These are phyloP conservation scores for Otus sunia DNA, from an alignment of 2,113 vertebrate genomes.

Conservation along the genomic window DNA sequence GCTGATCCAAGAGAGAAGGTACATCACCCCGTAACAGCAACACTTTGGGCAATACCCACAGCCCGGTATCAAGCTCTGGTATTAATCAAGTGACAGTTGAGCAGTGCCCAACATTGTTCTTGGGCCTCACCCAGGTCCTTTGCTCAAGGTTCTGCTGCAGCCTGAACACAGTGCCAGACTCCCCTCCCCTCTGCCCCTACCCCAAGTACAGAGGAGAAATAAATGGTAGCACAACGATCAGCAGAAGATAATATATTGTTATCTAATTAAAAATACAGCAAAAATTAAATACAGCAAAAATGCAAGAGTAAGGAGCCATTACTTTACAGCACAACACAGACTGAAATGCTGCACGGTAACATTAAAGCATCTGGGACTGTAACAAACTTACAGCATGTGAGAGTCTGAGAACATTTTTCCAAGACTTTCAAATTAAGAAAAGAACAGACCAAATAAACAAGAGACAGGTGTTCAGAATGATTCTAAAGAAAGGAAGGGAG, in stretches of 20 bases:
- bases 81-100: background rate
- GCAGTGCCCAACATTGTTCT: background rate
- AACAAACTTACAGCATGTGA: slow-evolving; percentile 18
- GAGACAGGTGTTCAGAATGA: background rate
- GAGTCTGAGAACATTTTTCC: slow-evolving; percentile 40
- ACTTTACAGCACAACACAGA: slow-evolving; percentile 57
- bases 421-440: slow-evolving; percentile 17
- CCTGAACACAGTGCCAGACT: background rate
- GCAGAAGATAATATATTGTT: slow-evolving; percentile 56
- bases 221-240: slow-evolving; percentile 30
- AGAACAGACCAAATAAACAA: background rate
- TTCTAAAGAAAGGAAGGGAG: background rate
- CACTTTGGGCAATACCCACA: background rate
- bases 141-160: background rate
- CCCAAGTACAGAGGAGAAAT: slow-evolving; percentile 26
- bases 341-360: slow-evolving; percentile 59
- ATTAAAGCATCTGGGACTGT: slow-evolving; percentile 53
- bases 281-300: slow-evolving; percentile 64
- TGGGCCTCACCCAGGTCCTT: background rate
- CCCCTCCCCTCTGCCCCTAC: background rate
- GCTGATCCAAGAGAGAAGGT: background rate
- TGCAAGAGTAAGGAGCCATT: slow-evolving; percentile 22
- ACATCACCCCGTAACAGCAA: background rate
- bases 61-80: fast-evolving
- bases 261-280: slow-evolving; percentile 62